Evolutionary conservation across 2,113 vertebrate species (phyloP).

Genomic region (Pycnonotus jocosus): DNA sequence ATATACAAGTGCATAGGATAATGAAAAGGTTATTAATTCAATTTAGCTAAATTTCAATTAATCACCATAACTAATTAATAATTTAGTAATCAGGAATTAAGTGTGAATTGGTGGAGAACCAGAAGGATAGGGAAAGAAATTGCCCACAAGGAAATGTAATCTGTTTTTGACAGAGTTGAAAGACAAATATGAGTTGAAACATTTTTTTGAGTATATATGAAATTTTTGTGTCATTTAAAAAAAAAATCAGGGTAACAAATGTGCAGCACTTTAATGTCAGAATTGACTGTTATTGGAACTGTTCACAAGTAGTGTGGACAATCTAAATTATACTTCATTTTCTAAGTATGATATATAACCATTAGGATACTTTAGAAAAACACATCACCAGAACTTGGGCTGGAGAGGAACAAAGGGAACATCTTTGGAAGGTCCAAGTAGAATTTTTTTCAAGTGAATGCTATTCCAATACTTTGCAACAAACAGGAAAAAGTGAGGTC

Average conservation of each 20-base stretch:
- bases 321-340: conserved; percentile 53
- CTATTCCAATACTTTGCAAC: conserved; percentile 27
- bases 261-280: conserved; percentile 70
- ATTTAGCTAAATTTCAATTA: not conserved
- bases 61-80: not conserved
- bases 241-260: conserved; percentile 53
- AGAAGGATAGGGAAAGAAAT: not conserved
- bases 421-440: conserved; percentile 49
- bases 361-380: conserved; percentile 62
- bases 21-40: not conserved
- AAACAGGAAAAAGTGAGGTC: conserved; percentile 41
- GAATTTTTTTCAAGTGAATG: conserved; percentile 41
- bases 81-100: not conserved
- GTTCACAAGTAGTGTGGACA: conserved; percentile 59
- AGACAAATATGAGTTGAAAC: conserved; percentile 12
- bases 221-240: not conserved
- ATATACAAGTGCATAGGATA: not conserved
- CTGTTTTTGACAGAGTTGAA: not conserved
- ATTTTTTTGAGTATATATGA: not conserved
- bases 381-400: conserved; percentile 47
- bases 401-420: conserved; percentile 31
- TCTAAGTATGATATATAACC: conserved; percentile 56
- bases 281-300: conserved; percentile 56
- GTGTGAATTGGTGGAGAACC: not conserved
- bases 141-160: not conserved